Conservation (phyloP, 2,113 vertebrate genomes). For the Leuciscus idus region DNA sequence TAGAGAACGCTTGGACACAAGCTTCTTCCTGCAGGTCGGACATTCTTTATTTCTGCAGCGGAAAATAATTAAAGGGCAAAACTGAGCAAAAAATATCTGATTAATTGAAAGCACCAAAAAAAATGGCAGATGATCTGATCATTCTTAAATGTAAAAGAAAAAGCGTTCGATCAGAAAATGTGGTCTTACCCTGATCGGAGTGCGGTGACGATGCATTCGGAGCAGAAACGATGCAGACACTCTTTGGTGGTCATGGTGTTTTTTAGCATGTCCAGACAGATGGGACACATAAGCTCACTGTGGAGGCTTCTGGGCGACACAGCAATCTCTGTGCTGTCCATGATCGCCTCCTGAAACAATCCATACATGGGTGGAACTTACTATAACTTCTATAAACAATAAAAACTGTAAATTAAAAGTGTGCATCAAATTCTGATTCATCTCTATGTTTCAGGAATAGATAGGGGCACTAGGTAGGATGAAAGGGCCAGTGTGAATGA, state of each 20-base stretch:
- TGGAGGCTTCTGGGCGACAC: slow-evolving; percentile 89
- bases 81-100: background rate
- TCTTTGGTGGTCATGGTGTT: slow-evolving; percentile 96
- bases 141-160: background rate
- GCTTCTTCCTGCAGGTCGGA: slow-evolving; percentile 89
- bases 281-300: slow-evolving; percentile 92
- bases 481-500: no score
- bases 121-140: background rate
- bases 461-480: no score
- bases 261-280: slow-evolving; percentile 93
- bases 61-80: background rate
- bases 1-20: slow-evolving; percentile 88
- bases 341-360: slow-evolving; percentile 81
- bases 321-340: slow-evolving; percentile 88
- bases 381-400: no score
- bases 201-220: slow-evolving; percentile 90
- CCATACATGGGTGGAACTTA: no score
- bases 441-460: no score
- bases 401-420: no score
- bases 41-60: slow-evolving; percentile 87
- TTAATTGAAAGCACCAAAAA: no score
- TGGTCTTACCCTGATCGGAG: slow-evolving; percentile 82
- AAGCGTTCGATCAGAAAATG: background rate
- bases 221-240: slow-evolving; percentile 91
- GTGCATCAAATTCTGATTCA: no score